These are phyloP conservation scores for Oncorhynchus keta DNA, from an alignment of 2,113 vertebrate species.

Conservation along the genomic window DNA sequence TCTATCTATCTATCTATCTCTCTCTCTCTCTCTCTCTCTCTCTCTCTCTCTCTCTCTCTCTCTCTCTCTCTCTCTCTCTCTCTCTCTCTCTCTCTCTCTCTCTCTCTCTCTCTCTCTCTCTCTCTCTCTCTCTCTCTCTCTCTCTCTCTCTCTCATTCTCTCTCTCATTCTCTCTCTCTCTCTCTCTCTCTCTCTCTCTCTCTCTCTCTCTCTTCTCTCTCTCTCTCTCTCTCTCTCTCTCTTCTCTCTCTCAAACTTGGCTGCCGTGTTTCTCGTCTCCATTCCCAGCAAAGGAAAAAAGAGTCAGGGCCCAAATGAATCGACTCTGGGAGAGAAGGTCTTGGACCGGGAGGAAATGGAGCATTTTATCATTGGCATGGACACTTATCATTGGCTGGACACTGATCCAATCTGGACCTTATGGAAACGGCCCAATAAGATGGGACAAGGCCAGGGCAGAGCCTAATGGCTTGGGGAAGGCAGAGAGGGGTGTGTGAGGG, in stretches of 20 bases:
- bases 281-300: background rate
- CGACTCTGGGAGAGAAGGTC: background rate
- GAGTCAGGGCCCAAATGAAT: slow-evolving; percentile 8
- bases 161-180: too few relatives aligned
- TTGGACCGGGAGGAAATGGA: background rate
- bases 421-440: background rate
- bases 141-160: slow-evolving; percentile 3
- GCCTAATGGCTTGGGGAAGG: background rate
- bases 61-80: slow-evolving; percentile 4
- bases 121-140: slow-evolving; percentile 4
- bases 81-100: slow-evolving; percentile 6
- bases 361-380: slow-evolving; percentile 3
- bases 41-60: background rate
- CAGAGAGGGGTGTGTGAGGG: background rate
- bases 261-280: background rate
- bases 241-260: background rate
- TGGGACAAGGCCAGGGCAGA: background rate
- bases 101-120: slow-evolving; percentile 1
- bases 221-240: slow-evolving; percentile 1
- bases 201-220: slow-evolving; percentile 9
- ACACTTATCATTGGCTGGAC: slow-evolving; percentile 6
- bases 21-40: slow-evolving; percentile 7
- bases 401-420: slow-evolving; percentile 4
- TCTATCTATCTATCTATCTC: too few relatives aligned
- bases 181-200: too few relatives aligned